Conservation (phyloP, 2,888 invertebrate genomes). For the Nipponacmea schrenckii region DNA sequence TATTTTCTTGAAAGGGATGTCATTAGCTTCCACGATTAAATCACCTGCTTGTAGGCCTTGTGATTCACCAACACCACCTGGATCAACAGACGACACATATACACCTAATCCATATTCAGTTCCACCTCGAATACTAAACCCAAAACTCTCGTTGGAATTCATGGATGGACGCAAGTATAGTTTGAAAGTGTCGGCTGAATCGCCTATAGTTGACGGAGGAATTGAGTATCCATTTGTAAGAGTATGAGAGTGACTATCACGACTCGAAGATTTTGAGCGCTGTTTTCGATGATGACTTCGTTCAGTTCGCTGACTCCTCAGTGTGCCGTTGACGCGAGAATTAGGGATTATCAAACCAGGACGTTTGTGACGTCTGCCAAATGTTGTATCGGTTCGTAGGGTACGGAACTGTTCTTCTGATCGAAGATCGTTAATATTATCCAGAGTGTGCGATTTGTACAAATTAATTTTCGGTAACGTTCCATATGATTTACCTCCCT, state of each 20-base stretch:
- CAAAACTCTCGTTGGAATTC: conserved; percentile 72
- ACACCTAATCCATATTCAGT: conserved; percentile 94
- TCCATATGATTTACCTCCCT: conserved; percentile 36
- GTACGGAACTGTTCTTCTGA: conserved; percentile 20
- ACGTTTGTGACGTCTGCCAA: conserved; percentile 13
- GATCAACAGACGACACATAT: conserved; percentile 94
- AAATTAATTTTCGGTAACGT: conserved; percentile 40
- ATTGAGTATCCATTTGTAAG: conserved; percentile 14
- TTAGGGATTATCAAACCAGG: background rate
- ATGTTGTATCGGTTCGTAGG: conserved; percentile 10
- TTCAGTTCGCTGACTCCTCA: conserved; percentile 5
- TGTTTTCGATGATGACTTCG: background rate
- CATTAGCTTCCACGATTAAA: conserved; percentile 93
- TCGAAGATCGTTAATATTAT: conserved; percentile 23
- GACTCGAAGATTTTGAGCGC: background rate
- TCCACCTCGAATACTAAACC: conserved; percentile 95
- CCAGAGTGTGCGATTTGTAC: conserved; percentile 34
- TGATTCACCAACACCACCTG: conserved; percentile 90
- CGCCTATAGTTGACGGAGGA: conserved; percentile 22
- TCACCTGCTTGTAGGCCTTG: conserved; percentile 82
- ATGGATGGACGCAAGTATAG: conserved; percentile 31
- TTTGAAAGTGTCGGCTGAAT: conserved; percentile 11
- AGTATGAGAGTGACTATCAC: background rate
- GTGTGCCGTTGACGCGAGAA: background rate
- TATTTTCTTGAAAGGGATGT: conserved; percentile 79